Evolutionary conservation across 2,113 vertebrate genomes (phyloP).

Genomic region (Hypanus sabinus): DNA sequence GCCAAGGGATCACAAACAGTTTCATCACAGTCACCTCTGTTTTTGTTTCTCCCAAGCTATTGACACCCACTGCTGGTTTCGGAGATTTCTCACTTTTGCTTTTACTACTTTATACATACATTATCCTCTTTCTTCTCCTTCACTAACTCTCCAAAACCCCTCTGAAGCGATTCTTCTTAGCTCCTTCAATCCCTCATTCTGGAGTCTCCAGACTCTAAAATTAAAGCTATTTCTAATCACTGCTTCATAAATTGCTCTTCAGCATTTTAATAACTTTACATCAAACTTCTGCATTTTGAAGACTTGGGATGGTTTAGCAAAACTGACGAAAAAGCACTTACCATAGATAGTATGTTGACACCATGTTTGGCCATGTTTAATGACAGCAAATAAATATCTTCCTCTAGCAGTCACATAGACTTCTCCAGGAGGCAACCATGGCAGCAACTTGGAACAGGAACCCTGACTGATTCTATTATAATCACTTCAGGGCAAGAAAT

Average conservation of each 20-base stretch:
- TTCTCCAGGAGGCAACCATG: not conserved
- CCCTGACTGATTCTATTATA: not conserved
- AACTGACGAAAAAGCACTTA: not conserved
- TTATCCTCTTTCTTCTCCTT: not conserved
- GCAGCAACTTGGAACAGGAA: not conserved
- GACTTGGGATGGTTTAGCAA: not conserved
- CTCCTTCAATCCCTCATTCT: not conserved
- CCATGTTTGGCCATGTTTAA: not conserved
- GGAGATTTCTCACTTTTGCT: not conserved
- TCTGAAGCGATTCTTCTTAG: not conserved
- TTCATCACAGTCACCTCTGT: not conserved
- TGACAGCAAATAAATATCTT: not conserved
- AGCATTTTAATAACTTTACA: not conserved
- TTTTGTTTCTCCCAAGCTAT: not conserved
- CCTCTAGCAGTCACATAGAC: not conserved
- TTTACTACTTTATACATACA: not conserved
- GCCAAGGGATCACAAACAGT: not conserved
- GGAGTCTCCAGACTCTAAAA: not conserved
- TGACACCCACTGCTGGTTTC: not conserved
- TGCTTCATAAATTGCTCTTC: not conserved
- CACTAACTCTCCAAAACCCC: not conserved
- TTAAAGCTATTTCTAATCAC: not conserved
- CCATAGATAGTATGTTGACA: not conserved
- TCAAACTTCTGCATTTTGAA: not conserved
- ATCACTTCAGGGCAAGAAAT: not conserved